A percentile compares a stretch with the other conserved stretches of the same genome.
Conservation (phyloP, 35 echinoderm and acorn worm genomes). For the Hemicentrotus pulcherrimus region DNA sequence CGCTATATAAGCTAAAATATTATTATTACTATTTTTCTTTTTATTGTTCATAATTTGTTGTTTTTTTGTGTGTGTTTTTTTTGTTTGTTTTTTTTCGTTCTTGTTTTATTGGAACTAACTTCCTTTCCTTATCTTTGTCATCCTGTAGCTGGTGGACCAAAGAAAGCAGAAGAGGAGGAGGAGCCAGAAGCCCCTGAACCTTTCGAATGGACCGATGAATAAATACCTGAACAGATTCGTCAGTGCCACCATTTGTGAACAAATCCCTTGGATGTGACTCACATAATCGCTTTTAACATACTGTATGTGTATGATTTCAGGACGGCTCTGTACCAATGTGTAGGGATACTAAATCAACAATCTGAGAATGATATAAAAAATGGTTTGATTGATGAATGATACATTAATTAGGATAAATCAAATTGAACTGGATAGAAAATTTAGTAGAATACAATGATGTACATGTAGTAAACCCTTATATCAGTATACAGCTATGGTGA, state of each 20-base stretch:
- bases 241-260: background rate
- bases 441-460: no score
- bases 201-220: slow-evolving; percentile 91
- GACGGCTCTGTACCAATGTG: background rate
- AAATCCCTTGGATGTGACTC: background rate
- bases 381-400: no score
- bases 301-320: background rate
- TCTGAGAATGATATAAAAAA: no score
- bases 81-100: background rate
- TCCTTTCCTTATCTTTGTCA: background rate
- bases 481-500: no score
- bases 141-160: slow-evolving; percentile 86
- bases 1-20: no score
- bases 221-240: background rate
- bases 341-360: no score
- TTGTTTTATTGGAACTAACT: background rate
- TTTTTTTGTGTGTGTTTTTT: background rate
- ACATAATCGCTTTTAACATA: background rate
- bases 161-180: slow-evolving; percentile 90
- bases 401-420: no score
- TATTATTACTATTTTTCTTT: no score
- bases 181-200: slow-evolving; percentile 98
- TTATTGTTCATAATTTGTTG: no score
- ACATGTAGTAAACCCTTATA: no score
- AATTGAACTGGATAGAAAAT: no score